Base-by-base conservation (phyloP, 2,797 vertebrate species). In the Alauda arvensis region DNA sequence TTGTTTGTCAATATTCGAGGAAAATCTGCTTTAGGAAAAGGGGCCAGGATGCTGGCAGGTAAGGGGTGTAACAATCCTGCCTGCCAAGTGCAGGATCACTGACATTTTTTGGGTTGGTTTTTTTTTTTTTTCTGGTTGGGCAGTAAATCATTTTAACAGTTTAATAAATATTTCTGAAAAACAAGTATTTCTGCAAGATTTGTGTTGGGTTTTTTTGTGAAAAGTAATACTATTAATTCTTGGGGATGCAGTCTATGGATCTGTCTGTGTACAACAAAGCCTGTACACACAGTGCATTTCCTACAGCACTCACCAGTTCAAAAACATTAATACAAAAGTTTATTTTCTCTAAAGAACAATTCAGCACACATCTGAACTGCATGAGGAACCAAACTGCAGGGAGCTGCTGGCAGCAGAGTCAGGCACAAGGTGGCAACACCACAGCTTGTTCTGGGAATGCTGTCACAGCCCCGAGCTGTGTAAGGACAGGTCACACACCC, bases 121-220 rank as follows among this genome's bases (percentile, higher is more conserved):
- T 40, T 48, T 68, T 26, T 42, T 19, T 86, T 81, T 84, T 72
- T 83, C 66, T 12, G 3, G 40, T 87, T 92, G 79, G 68, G 89
- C 86, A 92, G 76, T 86, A 95, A 94, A 94, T 83, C 8, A 93
- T 90, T 94, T 95, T 92, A 95, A 95, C 83, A 81, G 68, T 92
- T 94, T 92, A 96, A 96, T 96, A 95, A 95, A 96, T 89, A 92
- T 87, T 95, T 95, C 93, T 92, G 93, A 88, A 86, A 87, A 95
- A 88, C 49, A 51, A 3, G 1, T 46, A 51, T 72, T 88, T 95
- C 80, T 90, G 61, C 59, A 63, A 72, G 60, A 76, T 13, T 51
- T 37, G 25, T 28, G 60, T 80, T 37, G 37, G 37, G 37, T 37
- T 37, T 37, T 26, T 46, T 29, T 16, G 40, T 52, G 53, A 49